Evolutionary conservation across 2,113 vertebrate species (phyloP).

Genomic region (Conger conger): DNA sequence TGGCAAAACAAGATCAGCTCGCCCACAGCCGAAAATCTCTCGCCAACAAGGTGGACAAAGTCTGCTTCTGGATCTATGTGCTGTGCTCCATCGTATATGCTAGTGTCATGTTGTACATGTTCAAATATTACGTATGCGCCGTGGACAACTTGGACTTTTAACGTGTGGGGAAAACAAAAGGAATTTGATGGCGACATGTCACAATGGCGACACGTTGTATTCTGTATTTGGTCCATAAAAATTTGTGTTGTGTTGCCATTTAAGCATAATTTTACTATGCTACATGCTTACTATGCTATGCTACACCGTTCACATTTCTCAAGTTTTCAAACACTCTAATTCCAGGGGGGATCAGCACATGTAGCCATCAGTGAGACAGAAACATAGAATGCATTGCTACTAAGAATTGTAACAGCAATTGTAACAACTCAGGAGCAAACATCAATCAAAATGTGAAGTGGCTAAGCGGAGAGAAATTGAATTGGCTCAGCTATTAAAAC

Average conservation of each 20-base stretch:
- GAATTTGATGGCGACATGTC: too few species aligned
- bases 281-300: too few species aligned
- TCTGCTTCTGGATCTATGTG: slow-evolving; percentile 54
- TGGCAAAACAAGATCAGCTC: slow-evolving; percentile 26
- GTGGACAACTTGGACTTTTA: slow-evolving; percentile 25
- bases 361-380: too few species aligned
- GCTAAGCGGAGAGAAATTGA: too few species aligned
- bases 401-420: too few species aligned
- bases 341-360: neutral
- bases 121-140: neutral
- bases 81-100: slow-evolving; percentile 35
- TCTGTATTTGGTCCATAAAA: neutral
- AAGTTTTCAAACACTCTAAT: neutral
- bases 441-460: too few species aligned
- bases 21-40: slow-evolving; percentile 11
- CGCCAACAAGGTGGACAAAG: slow-evolving; percentile 53
- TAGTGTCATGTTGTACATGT: neutral
- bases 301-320: neutral
- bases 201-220: too few species aligned
- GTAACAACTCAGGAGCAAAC: too few species aligned
- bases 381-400: too few species aligned
- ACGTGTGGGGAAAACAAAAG: neutral
- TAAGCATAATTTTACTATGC: too few species aligned
- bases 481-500: neutral
- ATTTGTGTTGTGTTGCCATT: too few species aligned